phyloP scores from a whole-genome alignment of 2,113 vertebrate genomes.

The Petrocephalus zakoni region DNA sequence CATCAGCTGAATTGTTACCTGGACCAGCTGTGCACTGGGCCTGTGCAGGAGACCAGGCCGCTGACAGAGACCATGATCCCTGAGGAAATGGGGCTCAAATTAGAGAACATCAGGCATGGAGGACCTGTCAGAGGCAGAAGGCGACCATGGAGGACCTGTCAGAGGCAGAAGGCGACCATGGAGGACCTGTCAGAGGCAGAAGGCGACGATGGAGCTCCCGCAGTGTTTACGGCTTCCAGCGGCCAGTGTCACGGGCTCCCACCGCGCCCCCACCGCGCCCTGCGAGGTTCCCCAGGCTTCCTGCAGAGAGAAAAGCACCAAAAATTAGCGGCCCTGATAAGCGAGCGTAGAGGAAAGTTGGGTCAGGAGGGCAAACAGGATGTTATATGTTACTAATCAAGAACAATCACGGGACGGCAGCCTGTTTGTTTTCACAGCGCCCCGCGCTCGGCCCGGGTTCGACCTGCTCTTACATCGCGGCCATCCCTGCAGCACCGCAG shows the following conservation, averaged over 20 bases:
- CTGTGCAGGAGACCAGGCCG: neutral
- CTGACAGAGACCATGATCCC: neutral
- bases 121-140: neutral
- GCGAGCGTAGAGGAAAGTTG: slow-evolving; percentile 41
- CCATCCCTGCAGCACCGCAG: too few relatives aligned
- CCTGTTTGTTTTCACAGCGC: slow-evolving; percentile 40
- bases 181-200: neutral
- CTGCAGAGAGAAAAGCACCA: slow-evolving; percentile 39
- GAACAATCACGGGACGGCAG: slow-evolving; percentile 50
- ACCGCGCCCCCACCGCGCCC: neutral
- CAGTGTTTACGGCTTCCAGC: neutral
- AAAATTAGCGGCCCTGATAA: slow-evolving; percentile 58
- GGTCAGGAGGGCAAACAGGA: slow-evolving; percentile 46
- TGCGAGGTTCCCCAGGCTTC: slow-evolving; percentile 44
- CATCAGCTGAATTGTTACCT: neutral
- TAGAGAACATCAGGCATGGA: neutral
- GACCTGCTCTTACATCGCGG: neutral
- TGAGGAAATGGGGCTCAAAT: neutral
- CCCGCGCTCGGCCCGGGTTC: slow-evolving; percentile 28
- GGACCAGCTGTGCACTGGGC: neutral
- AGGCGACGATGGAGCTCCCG: neutral
- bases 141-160: neutral
- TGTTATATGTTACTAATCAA: slow-evolving; percentile 49
- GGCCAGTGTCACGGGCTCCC: neutral
- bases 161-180: neutral